Base-by-base conservation (phyloP, 2,888 invertebrate genomes). In the Cataglyphis albicans region DNA sequence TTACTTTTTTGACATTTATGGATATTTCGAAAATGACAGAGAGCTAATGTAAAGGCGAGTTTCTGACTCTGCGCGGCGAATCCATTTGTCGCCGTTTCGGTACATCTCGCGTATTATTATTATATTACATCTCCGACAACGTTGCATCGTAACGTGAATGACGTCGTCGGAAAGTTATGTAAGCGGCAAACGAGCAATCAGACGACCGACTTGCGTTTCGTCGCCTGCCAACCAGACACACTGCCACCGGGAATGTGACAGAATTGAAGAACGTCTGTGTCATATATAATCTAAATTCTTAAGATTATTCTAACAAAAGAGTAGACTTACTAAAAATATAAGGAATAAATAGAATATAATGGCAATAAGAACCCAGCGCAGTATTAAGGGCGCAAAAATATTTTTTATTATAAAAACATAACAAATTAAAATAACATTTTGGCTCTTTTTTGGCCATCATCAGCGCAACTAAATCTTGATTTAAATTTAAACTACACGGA, bases 81-180 rank as follows among this genome's bases (percentile, higher is more conserved):
- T 32, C 41, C 21, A 15, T 67, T 67, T 9, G 38, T 32, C 21
- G n/a, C 12, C 3, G 6, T 75, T 64, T 2, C 15, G 15, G 18
- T 52, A 10, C 12, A 35, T 32, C 18, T 3, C 18, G 6, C 52
- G 55, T 41, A 52, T 29, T 35, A 44, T 74, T 35, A 61, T 25
- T 74, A 18, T 21, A 57, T 32, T 12, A 55, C 1, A n/a, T 61
- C n/a, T 65, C n/a, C 3, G 15, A 25, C 65, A 21, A 44, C 59
- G 15, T 29, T 38, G 41, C 67, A 65, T 25, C 52, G 35, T 64
- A 63, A 67, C 57, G 57, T 38, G 29, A 29, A 57, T 76, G 76
- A 76, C 76, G 65, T 76, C 65, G 41, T 67, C 55, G 38, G 57
- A 41, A 67, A 76, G 65, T 76, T 76, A 76, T 76, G 65, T 76